Evolutionary conservation across 1,140 invertebrate genomes (phyloP).

Genomic region (Drosophila lini): DNA sequence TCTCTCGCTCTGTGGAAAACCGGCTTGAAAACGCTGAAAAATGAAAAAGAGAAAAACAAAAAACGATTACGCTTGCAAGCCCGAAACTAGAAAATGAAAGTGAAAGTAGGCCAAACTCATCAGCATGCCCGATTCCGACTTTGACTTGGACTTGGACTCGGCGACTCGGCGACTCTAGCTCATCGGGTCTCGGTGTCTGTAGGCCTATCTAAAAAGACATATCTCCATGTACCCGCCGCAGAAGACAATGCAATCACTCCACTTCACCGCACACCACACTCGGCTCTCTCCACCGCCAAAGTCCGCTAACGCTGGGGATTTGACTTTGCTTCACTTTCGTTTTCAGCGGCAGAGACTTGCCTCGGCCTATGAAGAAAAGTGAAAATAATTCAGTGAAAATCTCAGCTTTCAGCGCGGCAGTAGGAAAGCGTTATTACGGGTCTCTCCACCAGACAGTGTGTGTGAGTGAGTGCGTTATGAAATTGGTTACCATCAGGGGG

Average conservation of each 20-base stretch:
- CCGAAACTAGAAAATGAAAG: conserved; percentile 71
- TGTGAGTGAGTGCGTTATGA: conserved; percentile 30
- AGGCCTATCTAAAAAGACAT: conserved; percentile 51
- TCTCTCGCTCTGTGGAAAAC: conserved; percentile 52
- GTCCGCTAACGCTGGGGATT: conserved; percentile 21
- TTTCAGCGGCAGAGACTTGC: conserved; percentile 28
- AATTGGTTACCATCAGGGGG: conserved; percentile 12
- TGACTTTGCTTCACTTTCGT: conserved; percentile 59
- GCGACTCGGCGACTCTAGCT: conserved; percentile 21
- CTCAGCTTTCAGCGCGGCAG: conserved; percentile 23
- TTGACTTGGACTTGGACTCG: conserved; percentile 27
- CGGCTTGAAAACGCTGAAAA: conserved; percentile 53
- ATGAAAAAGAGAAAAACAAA: conserved; percentile 32
- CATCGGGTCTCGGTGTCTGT: conserved; percentile 42
- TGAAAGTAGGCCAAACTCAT: conserved; percentile 81
- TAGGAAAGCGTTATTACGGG: conserved; percentile 34
- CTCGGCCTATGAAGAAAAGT: conserved; percentile 51
- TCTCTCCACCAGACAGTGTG: neutral
- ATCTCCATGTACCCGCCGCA: conserved; percentile 23
- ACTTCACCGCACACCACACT: conserved; percentile 5
- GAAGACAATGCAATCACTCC: conserved; percentile 40
- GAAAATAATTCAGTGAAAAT: conserved; percentile 60
- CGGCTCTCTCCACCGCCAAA: neutral
- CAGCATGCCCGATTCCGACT: conserved; percentile 62
- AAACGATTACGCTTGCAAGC: conserved; percentile 54